Base-by-base conservation (phyloP, 2,888 invertebrate species). In the Torymus auratus region DNA sequence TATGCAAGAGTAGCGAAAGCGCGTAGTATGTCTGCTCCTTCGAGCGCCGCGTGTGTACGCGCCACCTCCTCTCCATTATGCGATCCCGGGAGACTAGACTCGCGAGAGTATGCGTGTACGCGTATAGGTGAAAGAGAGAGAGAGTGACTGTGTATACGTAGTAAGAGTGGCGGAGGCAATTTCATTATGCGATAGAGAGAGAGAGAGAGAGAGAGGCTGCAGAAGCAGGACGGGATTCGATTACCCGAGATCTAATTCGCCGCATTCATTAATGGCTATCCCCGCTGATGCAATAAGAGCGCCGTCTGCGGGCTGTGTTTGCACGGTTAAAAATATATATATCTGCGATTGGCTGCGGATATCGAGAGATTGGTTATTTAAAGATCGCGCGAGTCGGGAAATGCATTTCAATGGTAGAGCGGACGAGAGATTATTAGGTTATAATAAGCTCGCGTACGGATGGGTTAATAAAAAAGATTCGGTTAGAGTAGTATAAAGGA, bases 161-260 rank as follows among this genome's bases (percentile, higher is more conserved):
- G 52, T 23, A n/a, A 15, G 50, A 53, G 23, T 65, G 17, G n/a
- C 5, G 14, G 41, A 62, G 64, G 28, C 74, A 75, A 61, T 70
- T 75, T 70, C 80, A 74, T 71, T 71, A 69, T 64, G 62, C 70
- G 52, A 64, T 28, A 60, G 15, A 53, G 28, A 53, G 28, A 53
- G 28, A 2, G 23, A 23, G 23, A 23, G 28, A 28, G 28, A 28
- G 28, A 28, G 28, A 28, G 7, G 28, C 28, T 28, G 41, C 28
- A 7, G 41, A 5, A 41, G 7, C 41, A 10, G 7, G 41, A 41
- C 41, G 7, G 41, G 5, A 75, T 74, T 68, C 70, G 74, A 80
- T 80, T 58, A 60, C 53, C 14, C 20, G 15, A 11, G 70, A 75
- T 75, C 65, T 73, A 70, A 80, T 80, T 75, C 75, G 52, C 60